Conservation (phyloP, 2,113 vertebrate genomes). For the Gobio gobio region DNA sequence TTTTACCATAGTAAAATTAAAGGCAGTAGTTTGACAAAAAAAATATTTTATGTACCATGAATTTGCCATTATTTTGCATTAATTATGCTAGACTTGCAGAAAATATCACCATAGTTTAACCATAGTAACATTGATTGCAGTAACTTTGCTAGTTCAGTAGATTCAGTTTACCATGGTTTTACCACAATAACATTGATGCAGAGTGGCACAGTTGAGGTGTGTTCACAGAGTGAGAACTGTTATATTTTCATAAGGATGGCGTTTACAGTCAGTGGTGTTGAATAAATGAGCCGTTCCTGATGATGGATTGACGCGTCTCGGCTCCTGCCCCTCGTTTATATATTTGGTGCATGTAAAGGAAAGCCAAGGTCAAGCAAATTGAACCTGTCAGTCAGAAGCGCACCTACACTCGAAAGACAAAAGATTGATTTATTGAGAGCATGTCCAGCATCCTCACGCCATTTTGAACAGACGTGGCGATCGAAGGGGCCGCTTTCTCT, state of each 20-base stretch:
- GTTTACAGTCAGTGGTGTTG: not conserved
- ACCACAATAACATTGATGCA: not conserved
- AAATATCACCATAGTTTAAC: not conserved
- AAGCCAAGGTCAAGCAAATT: conserved; percentile 49
- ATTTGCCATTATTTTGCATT: too few species aligned
- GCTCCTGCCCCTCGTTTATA: conserved; percentile 25
- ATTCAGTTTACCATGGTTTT: not conserved
- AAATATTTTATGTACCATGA: too few species aligned
- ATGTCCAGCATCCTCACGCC: not conserved
- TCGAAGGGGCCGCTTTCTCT: not conserved
- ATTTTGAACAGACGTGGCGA: not conserved
- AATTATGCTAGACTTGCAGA: too few species aligned
- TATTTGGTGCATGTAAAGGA: conserved; percentile 29
- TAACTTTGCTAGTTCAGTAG: not conserved
- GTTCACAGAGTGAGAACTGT: not conserved
- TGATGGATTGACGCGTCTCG: conserved; percentile 36
- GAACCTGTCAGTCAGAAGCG: conserved; percentile 30
- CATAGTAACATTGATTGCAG: not conserved
- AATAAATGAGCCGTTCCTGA: conserved; percentile 4
- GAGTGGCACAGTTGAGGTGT: not conserved
- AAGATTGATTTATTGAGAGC: conserved; percentile 33
- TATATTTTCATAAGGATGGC: not conserved
- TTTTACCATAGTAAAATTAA: not conserved
- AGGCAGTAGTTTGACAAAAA: too few species aligned
- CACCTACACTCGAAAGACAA: conserved; percentile 21